These are phyloP conservation scores for Tenthredo distinguenda DNA, from an alignment of 2,888 invertebrate genomes.

Conservation along the genomic window DNA sequence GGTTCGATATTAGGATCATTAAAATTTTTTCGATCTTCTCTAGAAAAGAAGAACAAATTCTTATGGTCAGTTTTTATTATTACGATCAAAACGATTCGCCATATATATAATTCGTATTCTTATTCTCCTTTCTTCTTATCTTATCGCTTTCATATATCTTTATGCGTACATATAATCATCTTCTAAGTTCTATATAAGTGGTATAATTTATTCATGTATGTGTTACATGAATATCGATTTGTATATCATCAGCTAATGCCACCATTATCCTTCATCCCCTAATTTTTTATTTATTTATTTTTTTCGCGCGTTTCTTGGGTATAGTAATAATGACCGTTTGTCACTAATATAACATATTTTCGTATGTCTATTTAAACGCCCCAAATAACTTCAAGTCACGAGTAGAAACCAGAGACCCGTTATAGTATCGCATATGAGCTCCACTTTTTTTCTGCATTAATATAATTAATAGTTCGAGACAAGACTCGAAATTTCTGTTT, in stretches of 20 bases:
- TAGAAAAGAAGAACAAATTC: neutral
- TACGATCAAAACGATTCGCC: neutral
- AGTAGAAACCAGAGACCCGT: neutral
- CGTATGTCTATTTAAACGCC: neutral
- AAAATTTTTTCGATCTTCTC: neutral
- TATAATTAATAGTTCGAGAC: neutral
- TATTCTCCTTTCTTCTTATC: neutral
- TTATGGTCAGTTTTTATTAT: neutral
- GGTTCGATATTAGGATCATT: neutral
- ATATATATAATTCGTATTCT: neutral
- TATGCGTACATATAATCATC: neutral
- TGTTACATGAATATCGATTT: neutral
- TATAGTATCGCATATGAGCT: neutral
- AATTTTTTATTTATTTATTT: neutral
- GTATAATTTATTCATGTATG: neutral
- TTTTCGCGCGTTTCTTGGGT: neutral
- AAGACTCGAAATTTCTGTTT: neutral
- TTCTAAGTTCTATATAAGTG: neutral
- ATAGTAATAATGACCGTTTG: neutral
- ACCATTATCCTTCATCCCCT: neutral
- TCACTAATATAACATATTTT: neutral
- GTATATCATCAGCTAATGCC: neutral
- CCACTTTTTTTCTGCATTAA: slow-evolving; percentile 5
- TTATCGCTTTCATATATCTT: neutral
- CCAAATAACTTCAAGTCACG: neutral